phyloP scores from a whole-genome alignment of 2,113 vertebrate genomes.

The Caranx melampygus region DNA sequence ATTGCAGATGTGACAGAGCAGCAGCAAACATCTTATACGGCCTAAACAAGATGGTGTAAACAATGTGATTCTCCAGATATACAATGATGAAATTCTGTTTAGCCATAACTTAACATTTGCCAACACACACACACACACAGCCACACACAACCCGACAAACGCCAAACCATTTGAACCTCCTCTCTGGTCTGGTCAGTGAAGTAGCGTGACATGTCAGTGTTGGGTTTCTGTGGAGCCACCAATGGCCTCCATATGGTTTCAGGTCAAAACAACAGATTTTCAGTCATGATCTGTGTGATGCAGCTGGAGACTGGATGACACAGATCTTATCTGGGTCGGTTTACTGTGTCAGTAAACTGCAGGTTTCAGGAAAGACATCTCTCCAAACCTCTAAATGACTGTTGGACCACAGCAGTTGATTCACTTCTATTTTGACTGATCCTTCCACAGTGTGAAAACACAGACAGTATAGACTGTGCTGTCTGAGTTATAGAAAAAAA shows the following conservation, averaged over 20 bases:
- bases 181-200: slow-evolving; percentile 60
- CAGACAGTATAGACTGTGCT: background rate
- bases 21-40: slow-evolving; percentile 2
- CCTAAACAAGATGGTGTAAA: background rate
- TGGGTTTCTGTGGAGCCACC: slow-evolving; percentile 68
- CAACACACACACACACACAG: background rate
- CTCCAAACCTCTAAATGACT: slow-evolving; percentile 15
- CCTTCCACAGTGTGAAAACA: slow-evolving; percentile 13
- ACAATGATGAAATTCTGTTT: background rate
- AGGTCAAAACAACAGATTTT: slow-evolving; percentile 77
- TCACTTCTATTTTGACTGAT: slow-evolving; percentile 32
- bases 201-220: slow-evolving; percentile 66
- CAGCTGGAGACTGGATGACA: slow-evolving; percentile 65
- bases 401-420: slow-evolving; percentile 48
- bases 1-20: slow-evolving; percentile 28
- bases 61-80: background rate
- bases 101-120: no score
- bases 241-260: slow-evolving; percentile 80
- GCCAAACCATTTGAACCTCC: slow-evolving; percentile 60
- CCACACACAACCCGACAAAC: background rate
- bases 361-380: slow-evolving; percentile 10
- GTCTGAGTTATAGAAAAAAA: slow-evolving; percentile 37
- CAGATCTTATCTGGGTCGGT: slow-evolving; percentile 5
- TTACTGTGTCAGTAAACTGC: background rate
- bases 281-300: slow-evolving; percentile 36